Evolutionary conservation across 2,888 invertebrate genomes (phyloP).

Genomic region (Tiliacea citrago): DNA sequence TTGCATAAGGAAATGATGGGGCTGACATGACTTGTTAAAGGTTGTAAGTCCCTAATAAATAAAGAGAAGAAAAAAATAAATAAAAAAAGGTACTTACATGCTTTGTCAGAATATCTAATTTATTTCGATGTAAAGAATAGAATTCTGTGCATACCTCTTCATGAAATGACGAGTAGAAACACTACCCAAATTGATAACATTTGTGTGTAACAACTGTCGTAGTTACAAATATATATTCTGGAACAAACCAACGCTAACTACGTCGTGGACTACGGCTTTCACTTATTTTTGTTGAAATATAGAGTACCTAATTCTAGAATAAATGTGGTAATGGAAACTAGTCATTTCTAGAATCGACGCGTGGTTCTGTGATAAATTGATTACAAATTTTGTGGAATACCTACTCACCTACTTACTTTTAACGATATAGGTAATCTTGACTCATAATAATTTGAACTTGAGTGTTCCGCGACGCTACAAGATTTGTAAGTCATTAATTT

Average conservation of each 20-base stretch:
- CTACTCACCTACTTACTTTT: not conserved
- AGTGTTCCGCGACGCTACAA: constrained; percentile 12
- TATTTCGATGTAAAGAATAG: constrained; percentile 27
- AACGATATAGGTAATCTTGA: not conserved
- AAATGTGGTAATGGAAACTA: constrained; percentile 22
- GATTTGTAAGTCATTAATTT: constrained; percentile 35
- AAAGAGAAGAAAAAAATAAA: too few relatives aligned
- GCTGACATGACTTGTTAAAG: too few relatives aligned
- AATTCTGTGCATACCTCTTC: constrained; percentile 12
- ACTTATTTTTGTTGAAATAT: constrained; percentile 43
- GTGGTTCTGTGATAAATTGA: constrained; percentile 2
- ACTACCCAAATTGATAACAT: constrained; percentile 2
- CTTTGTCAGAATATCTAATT: constrained; percentile 11
- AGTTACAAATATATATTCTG: constrained; percentile 50
- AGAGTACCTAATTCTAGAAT: constrained; percentile 45
- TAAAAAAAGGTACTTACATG: too few relatives aligned
- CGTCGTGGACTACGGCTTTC: constrained; percentile 49
- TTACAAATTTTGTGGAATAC: constrained; percentile 14
- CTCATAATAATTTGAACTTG: constrained; percentile 6
- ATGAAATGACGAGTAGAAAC: constrained; percentile 6
- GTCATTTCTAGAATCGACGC: constrained; percentile 37
- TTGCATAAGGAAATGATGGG: too few relatives aligned
- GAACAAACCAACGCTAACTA: constrained; percentile 40
- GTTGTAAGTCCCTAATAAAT: too few relatives aligned
- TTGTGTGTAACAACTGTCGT: constrained; percentile 20